Percentiles rank a stretch among this genome's conserved stretches.
phyloP scores from a whole-genome alignment of 2,888 invertebrate species.

The Zaprionus lineosus region DNA sequence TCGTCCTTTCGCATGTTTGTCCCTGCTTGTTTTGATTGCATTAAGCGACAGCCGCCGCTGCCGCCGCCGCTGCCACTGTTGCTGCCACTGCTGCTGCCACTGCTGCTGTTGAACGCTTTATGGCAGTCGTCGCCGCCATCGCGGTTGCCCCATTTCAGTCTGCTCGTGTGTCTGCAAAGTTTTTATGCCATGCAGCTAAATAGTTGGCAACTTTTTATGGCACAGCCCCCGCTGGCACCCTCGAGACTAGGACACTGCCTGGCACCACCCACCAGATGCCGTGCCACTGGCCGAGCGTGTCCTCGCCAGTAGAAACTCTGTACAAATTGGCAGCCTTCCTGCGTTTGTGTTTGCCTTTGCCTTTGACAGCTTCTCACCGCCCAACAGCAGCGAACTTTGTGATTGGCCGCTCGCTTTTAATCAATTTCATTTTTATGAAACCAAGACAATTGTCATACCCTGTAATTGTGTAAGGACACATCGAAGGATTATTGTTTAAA shows the following conservation, averaged over 20 bases:
- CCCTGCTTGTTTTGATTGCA: slow-evolving; percentile 28
- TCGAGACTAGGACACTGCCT: too few species aligned
- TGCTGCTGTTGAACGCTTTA: slow-evolving; percentile 63
- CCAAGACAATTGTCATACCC: slow-evolving; percentile 53
- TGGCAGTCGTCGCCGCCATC: slow-evolving; percentile 36
- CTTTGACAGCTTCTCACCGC: slow-evolving; percentile 65
- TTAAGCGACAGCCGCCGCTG: slow-evolving; percentile 19
- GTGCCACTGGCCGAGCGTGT: not conserved
- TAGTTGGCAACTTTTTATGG: slow-evolving; percentile 71
- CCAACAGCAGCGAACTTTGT: slow-evolving; percentile 33
- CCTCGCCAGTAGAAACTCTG: slow-evolving; percentile 61
- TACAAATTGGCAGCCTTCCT: slow-evolving; percentile 65
- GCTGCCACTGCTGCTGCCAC: not conserved
- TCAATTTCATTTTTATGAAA: slow-evolving; percentile 64
- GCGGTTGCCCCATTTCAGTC: slow-evolving; percentile 57
- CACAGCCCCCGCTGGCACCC: not conserved
- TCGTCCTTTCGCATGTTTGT: slow-evolving; percentile 22
- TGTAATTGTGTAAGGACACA: not conserved
- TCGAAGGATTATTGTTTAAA: not conserved
- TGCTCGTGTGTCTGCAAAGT: slow-evolving; percentile 75
- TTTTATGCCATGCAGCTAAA: slow-evolving; percentile 63
- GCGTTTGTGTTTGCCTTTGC: slow-evolving; percentile 34
- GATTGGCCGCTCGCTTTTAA: slow-evolving; percentile 51
- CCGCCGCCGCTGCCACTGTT: not conserved
- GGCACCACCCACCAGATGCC: not conserved